Evolutionary conservation across 2,888 invertebrate species (phyloP).

Genomic region (Leucoptera coffeella): DNA sequence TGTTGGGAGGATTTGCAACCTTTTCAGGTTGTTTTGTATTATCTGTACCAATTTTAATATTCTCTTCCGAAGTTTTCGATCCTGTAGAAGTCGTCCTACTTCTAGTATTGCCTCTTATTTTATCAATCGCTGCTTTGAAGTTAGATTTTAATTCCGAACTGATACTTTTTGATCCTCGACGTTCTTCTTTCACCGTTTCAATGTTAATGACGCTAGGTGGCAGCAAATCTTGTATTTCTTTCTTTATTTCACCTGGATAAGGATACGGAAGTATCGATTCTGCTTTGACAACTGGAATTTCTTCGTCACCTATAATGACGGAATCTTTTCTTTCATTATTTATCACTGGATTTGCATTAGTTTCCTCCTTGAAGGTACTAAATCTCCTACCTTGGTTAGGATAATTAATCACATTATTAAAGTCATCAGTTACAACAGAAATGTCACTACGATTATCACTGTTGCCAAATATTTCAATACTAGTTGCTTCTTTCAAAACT

Average conservation of each 20-base stretch:
- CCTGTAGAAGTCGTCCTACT: conserved; percentile 9
- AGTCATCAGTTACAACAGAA: conserved; percentile 26
- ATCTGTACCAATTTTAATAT: background rate
- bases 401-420: conserved; percentile 25
- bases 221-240: too few species aligned
- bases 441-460: conserved; percentile 16
- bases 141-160: conserved; percentile 28
- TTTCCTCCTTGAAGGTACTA: conserved; percentile 1
- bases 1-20: background rate
- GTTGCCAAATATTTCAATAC: conserved; percentile 23
- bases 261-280: conserved; percentile 23
- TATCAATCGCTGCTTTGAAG: conserved; percentile 30
- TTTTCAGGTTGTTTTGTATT: background rate
- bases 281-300: conserved; percentile 22
- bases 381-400: conserved; percentile 16
- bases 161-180: conserved; percentile 24
- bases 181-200: too few species aligned
- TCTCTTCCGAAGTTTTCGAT: background rate
- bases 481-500: conserved; percentile 30
- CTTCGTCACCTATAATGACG: conserved; percentile 3
- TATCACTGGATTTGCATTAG: background rate
- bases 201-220: too few species aligned
- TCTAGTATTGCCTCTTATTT: conserved; percentile 20
- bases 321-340: background rate
- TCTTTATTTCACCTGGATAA: conserved; percentile 20